phyloP scores from a whole-genome alignment of 2,888 invertebrate genomes.

The Zygogramma bicolorata region DNA sequence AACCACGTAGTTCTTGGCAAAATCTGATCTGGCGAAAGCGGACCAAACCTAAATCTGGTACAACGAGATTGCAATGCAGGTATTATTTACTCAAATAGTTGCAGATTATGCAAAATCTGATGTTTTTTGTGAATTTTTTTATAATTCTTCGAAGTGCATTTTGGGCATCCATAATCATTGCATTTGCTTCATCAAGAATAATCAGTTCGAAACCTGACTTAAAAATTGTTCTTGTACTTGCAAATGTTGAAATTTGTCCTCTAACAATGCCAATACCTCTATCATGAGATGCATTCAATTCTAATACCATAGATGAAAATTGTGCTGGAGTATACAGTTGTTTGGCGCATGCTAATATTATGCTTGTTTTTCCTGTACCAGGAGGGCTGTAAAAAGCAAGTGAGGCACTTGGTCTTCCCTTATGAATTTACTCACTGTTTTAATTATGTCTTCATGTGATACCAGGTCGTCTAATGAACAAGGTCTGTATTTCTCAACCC shows the following conservation, averaged over 20 bases:
- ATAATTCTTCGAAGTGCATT: constrained; percentile 97
- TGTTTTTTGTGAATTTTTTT: constrained; percentile 99
- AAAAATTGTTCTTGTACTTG: constrained; percentile 95
- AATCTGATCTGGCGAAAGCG: constrained; percentile 87
- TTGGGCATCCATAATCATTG: constrained; percentile 99
- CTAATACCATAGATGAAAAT: constrained; percentile 95
- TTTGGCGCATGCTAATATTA: constrained; percentile 94
- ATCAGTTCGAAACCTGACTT: constrained; percentile 94
- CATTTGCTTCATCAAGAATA: constrained; percentile 98
- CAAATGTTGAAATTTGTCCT: constrained; percentile 94
- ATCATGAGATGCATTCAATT: constrained; percentile 98
- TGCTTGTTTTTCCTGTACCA: constrained; percentile 98
- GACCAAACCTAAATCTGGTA: constrained; percentile 96
- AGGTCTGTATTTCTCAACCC: constrained; percentile 99
- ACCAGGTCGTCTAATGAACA: constrained; percentile 91
- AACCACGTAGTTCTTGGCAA: constrained; percentile 88
- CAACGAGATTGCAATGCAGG: constrained; percentile 98
- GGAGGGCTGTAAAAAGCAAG: constrained; percentile 98
- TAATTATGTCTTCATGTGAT: constrained; percentile 96
- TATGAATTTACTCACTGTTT: constrained; percentile 91
- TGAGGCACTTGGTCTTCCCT: constrained; percentile 94
- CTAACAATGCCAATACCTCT: constrained; percentile 96
- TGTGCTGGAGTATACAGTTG: constrained; percentile 91
- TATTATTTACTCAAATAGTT: constrained; percentile 99
- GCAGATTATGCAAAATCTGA: constrained; percentile 98